Base-by-base conservation (phyloP, 2,797 vertebrate species). In the Sebastes reedi region DNA sequence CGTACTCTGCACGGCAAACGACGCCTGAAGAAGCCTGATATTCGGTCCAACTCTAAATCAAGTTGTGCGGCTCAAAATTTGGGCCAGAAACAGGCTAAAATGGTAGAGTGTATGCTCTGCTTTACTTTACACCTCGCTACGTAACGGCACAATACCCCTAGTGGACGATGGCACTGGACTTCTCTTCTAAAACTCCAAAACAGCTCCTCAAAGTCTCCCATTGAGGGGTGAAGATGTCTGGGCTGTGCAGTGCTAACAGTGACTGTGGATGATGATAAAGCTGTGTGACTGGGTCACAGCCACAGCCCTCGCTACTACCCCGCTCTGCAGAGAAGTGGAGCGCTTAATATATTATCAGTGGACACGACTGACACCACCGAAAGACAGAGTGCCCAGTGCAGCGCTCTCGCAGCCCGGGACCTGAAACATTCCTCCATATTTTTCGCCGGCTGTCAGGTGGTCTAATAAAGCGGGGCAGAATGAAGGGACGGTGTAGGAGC, bases 381-480 rank as follows among this genome's bases (percentile, higher is more conserved):
- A 93, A 97, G 97, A 97, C 97, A 93, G 96, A 97, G 96, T 96
- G 96, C 94, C 96, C 95, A 92, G 95, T 89, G 95, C 96, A 88
- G 95, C 95, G 97, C 88, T 89, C 87, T 79, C 56, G 77, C 96
- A 95, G 97, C 95, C 94, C 93, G 91, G 94, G 95, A 97, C 96
- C 96, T 95, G 96, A 96, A 89, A 97, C 97, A 96, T 96, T 97
- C 96, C 95, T 59, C 97, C 96, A 97, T 97, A 97, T 98, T 98
- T 94, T 96, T 96, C 93, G 94, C 95, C 88, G 94, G 95, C 96
- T 97, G 97, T 97, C 97, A 97, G 96, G 96, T 95, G 95, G 95
- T 98, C 97, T 97, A 97, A 98, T 98, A 97, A 97, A 97, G 96
- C 97, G 94, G 95, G 96, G 96, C 96, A 96, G 97, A 97, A 97